Conservation (phyloP, 35 echinoderm and acorn worm genomes). For the Ptychodera flava region DNA sequence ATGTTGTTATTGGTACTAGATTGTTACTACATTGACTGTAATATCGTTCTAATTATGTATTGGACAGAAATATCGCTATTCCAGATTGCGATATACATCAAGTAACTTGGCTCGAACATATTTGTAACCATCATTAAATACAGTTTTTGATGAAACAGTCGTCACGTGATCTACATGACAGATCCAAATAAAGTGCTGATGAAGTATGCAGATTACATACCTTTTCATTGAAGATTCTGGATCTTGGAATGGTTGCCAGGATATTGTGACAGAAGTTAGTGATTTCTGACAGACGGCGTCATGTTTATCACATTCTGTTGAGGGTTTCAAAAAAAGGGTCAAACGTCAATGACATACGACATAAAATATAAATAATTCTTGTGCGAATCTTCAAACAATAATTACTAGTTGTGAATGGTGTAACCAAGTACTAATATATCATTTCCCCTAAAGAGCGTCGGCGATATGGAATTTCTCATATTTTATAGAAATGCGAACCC, state of each 20-base stretch:
- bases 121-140: background rate
- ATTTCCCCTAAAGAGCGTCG: background rate
- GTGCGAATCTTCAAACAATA: background rate
- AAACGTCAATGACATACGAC: background rate
- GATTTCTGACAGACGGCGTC: constrained; percentile 32
- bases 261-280: constrained; percentile 17
- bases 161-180: background rate
- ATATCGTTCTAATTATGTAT: background rate
- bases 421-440: background rate
- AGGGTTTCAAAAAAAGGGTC: background rate
- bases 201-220: background rate
- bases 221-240: constrained; percentile 27
- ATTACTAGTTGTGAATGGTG: background rate
- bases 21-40: background rate
- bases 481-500: background rate
- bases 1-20: background rate
- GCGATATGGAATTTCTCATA: no score
- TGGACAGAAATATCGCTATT: background rate
- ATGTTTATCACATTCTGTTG: constrained; percentile 2
- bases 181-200: background rate
- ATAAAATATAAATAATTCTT: background rate
- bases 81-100: background rate
- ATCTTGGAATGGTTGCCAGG: constrained; percentile 40
- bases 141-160: background rate
- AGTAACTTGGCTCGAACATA: background rate